A percentile compares a stretch with the other conserved stretches of the same genome.
These are phyloP conservation scores for Belonocnema kinseyi DNA, from an alignment of 1,140 invertebrate species.

Conservation along the genomic window DNA sequence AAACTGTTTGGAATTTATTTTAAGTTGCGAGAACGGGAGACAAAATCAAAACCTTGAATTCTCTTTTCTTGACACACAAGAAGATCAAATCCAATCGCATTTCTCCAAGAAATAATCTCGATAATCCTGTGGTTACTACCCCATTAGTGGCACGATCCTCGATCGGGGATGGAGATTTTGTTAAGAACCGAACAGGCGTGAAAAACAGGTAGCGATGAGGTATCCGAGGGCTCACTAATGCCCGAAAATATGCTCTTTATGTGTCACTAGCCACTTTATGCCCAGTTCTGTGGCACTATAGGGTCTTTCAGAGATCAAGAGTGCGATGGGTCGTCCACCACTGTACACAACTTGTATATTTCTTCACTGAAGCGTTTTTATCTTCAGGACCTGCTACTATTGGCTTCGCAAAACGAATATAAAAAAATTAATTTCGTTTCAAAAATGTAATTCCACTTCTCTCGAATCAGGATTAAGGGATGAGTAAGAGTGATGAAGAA, in stretches of 20 bases:
- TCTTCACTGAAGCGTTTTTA: constrained; percentile 48
- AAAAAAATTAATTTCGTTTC: constrained; percentile 32
- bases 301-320: constrained; percentile 40
- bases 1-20: not conserved
- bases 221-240: constrained; percentile 59
- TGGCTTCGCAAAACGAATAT: constrained; percentile 7
- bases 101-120: constrained; percentile 50
- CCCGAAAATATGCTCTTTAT: constrained; percentile 74
- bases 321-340: constrained; percentile 44
- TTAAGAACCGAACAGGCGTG: constrained; percentile 61
- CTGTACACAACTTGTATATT: constrained; percentile 43
- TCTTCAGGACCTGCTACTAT: constrained; percentile 43
- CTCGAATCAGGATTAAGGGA: not conserved
- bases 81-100: constrained; percentile 57
- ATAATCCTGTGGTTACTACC: constrained; percentile 62
- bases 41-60: constrained; percentile 3
- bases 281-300: constrained; percentile 50
- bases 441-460: not conserved
- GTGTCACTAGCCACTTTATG: constrained; percentile 74
- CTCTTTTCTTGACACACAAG: constrained; percentile 44
- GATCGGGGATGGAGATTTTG: constrained; percentile 64
- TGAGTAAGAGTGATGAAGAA: too few relatives aligned
- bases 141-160: constrained; percentile 59
- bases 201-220: constrained; percentile 69
- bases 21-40: not conserved